A percentile compares a stretch with the other conserved stretches of the same genome.
Evolutionary conservation across 2,888 invertebrate species (phyloP).

Genomic region (Gastracanthus pulcherrimus): DNA sequence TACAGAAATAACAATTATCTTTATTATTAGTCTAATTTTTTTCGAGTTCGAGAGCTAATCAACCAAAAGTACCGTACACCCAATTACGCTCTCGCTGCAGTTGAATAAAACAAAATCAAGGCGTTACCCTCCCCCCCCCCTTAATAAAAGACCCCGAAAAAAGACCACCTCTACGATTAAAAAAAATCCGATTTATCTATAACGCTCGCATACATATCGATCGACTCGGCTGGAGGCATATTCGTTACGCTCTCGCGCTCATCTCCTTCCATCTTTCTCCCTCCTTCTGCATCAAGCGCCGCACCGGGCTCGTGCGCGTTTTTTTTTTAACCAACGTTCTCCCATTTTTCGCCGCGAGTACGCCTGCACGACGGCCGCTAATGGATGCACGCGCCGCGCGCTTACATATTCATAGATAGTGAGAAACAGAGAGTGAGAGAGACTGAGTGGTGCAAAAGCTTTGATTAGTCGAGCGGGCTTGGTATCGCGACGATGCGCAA

Average conservation of each 20-base stretch:
- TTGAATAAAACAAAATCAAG: no score
- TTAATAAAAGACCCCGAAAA: no score
- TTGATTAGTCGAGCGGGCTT: slow-evolving; percentile 29
- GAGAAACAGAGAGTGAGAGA: neutral
- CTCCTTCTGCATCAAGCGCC: neutral
- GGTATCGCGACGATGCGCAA: neutral
- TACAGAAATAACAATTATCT: no score
- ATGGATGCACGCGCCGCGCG: slow-evolving; percentile 15
- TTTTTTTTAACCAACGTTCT: neutral
- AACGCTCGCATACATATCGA: neutral
- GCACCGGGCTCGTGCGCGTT: no score
- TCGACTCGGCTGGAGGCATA: neutral
- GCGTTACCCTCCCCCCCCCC: no score
- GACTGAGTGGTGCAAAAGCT: neutral
- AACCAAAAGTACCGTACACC: no score
- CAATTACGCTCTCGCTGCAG: no score
- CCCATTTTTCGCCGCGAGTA: neutral
- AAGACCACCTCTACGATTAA: no score
- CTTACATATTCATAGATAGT: slow-evolving; percentile 35
- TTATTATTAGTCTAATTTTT: no score
- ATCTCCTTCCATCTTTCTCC: neutral
- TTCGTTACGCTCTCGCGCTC: neutral
- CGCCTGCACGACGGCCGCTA: neutral
- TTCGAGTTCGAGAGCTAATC: no score
- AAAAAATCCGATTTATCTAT: slow-evolving; percentile 1